Base-by-base conservation (phyloP, 2,888 invertebrate genomes). In the Podotricha telesiphe region DNA sequence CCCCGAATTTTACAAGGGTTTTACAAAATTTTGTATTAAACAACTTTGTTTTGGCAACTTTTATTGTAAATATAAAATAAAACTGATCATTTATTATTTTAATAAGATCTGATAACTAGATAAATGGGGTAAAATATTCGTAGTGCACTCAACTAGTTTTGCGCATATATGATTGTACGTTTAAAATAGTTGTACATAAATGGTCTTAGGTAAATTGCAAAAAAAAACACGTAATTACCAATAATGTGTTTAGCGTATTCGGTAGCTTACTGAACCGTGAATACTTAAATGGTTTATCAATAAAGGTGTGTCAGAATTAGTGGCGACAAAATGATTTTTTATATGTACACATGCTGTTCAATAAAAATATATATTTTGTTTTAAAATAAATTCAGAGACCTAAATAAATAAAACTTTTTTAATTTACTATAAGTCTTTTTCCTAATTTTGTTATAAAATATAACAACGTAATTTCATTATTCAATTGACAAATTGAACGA, bases 181-280 rank as follows among this genome's bases (percentile, higher is more conserved):
- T 59, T 45, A 28, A 42, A 22, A 45, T 59, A n/a, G 11, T 22
- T 17, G 17, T 17, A 45, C 22, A 45, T 28, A 45, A 59, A 59
- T 42, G 22, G 22, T 19, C 11, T 42, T n/a, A 22, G 45, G 42
- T 45, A 22, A 45, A 59, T 17, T 10, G 28, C 5, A 59, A 59
- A 22, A 59, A 59, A 22, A 22, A 45, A 59, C 22, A 17, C 22
- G 2, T 45, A 59, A 59, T 59, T 28, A 28, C 45, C 42, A 28
- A 59, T 59, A 59, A 59, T 59, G 45, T 59, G 6, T 2, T 59
- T 7, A 5, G 45, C 45, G 17, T 42, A 42, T 59, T 59, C 58
- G 42, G 58, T 59, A 42, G n/a, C 20, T 22, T 20, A n/a, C 10
- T 42, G 45, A n/a, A 42, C n/a, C 42, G 59, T 42, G 42, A 45